Evolutionary conservation across 2,888 invertebrate genomes (phyloP), one percentile per base, ranked within the genome.

Genomic region (Dinocampus coccinellae): DNA sequence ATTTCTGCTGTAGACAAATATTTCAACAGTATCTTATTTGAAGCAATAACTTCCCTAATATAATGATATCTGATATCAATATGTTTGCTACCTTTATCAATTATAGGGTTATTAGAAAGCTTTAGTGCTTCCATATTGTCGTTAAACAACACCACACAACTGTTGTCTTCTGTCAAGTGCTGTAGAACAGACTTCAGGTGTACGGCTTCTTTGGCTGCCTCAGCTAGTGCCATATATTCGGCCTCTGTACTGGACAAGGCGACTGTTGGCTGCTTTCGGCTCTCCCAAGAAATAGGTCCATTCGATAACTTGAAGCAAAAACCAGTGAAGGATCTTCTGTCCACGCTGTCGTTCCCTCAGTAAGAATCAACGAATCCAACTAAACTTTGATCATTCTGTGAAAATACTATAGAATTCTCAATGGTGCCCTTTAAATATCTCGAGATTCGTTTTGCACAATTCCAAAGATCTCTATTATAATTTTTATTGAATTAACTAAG

Each of bases 401-500:
- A 33, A 70, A 58, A 73, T 22, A 36, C 29, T 10, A 72, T 20
- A 52, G 61, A 60, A 33, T 55, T 13, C 20, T 39, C 22, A 1
- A 20, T 13, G 2, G 64, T 58, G 1, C 55, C 42, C 10, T 60
- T 58, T 4, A 64, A 60, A 24, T 72, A 72, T 22, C 69, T 60
- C 0, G 60, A 16, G 11, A 64, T 60, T 11, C 64, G 62, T 29
- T 73, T 73, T 13, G 71, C 70, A 26, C 39, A 52, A 16, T 52
- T 16, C 73, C 73, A 73, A 57, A 71, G 73, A 13, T 55, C 61
- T 0, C 13, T 36, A 3, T 26, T 61, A 57, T 16, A 52, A 52
- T 65, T 42, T 53, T 42, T 55, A 42, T 64, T 65, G 22, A 71
- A 73, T 52, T 71, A 63, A 10, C 70, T 70, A 7, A 73, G 29